Base-by-base conservation (phyloP, 2,888 invertebrate species). In the Drosophila heteroneura region DNA sequence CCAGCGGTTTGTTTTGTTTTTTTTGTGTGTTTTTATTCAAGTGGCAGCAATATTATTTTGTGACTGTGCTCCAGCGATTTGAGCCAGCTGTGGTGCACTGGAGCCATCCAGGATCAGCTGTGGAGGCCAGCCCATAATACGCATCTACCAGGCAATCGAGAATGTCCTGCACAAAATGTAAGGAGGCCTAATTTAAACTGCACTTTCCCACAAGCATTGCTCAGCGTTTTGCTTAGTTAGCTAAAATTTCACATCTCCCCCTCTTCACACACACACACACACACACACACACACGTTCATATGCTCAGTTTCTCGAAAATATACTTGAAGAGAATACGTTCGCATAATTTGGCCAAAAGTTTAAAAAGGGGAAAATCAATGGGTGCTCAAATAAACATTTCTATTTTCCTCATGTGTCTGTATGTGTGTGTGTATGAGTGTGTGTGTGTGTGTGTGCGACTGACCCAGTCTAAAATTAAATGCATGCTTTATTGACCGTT, bases 381-480 rank as follows among this genome's bases (percentile, higher is more conserved):
- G 71, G 52, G 16, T 75, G 67, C 63, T 75, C 79, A 78, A 78
- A 78, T 78, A 63, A 70, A 65, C 74, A 70, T 76, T 57, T 49
- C 33, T 35, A 10, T 44, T 22, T 26, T 33, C 10, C 30, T 14
- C 26, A 28, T 41, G 64, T 54, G 54, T 37, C 14, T 56, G 39
- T 49, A 33, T 57, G 37, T 37, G 51, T 39, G 33, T 47, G 6
- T 53, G 19, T 53, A 39, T 61, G 49, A 19, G 49, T 47, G 37
- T 59, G 52, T 56, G 52, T 58, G 47, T 44, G 41, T 76, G 41
- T 16, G 59, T 63, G 16, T 71, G 26, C 39, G 57, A 49, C 30
- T 83, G 87, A 85, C 84, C 88, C 70, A 76, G 83, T 85, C 83
- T 73, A 69, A 85, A 80, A 76, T 78, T 66, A 71, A 83, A 80